These are phyloP conservation scores for Muricea muricata DNA, from an alignment of 92 coral and sea anemone species.

Conservation along the genomic window DNA sequence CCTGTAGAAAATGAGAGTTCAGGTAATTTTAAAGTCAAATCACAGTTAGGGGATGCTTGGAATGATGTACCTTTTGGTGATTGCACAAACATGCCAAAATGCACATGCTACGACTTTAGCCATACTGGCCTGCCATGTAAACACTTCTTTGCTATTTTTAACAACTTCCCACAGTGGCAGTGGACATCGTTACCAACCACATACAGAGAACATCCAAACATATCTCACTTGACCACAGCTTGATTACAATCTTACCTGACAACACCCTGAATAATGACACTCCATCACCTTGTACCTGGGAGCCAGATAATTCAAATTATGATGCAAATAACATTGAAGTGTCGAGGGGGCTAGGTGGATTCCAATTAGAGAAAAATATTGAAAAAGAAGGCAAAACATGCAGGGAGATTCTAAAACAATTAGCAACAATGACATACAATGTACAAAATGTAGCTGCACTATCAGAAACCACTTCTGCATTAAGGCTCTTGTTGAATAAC, in stretches of 20 bases:
- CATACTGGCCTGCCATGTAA: conserved; percentile 43
- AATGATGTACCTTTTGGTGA: conserved; percentile 48
- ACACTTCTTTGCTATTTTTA: neutral
- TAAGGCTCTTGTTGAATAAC: conserved; percentile 15
- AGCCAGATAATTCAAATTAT: too few relatives aligned
- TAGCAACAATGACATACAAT: conserved; percentile 47
- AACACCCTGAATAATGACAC: neutral
- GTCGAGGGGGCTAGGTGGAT: too few relatives aligned
- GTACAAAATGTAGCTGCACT: too few relatives aligned
- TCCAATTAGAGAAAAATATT: too few relatives aligned
- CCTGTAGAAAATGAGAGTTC: conserved; percentile 23
- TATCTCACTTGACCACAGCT: conserved; percentile 6
- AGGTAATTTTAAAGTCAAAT: conserved; percentile 32
- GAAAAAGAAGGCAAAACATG: conserved; percentile 41
- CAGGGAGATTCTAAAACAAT: conserved; percentile 47
- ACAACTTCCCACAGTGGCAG: conserved; percentile 36
- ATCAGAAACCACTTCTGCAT: neutral
- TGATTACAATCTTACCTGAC: neutral
- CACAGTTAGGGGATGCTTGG: neutral
- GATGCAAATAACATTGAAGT: too few relatives aligned
- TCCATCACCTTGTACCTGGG: too few relatives aligned
- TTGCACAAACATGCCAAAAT: conserved; percentile 34
- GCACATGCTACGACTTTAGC: conserved; percentile 53
- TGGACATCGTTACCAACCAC: conserved; percentile 16
- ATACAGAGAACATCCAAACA: conserved; percentile 18